Percentiles rank a stretch among this genome's conserved stretches.
Conservation (phyloP, 1,140 invertebrate species). For the Calycopis cecrops region DNA sequence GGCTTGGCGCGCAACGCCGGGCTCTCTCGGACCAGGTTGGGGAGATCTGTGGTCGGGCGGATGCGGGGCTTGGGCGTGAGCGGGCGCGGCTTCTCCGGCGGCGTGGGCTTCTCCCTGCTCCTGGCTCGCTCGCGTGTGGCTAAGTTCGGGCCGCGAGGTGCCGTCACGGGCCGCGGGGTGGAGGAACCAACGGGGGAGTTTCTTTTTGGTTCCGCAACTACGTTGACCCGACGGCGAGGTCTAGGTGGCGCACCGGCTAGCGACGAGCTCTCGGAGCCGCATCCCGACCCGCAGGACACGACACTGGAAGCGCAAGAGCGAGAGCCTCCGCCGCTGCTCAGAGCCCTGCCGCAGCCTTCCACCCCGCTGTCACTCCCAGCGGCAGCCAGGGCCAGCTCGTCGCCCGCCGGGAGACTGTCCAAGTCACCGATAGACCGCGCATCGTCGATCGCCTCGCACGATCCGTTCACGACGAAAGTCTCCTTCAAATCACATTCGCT, state of each 20-base stretch:
- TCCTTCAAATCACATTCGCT: constrained; percentile 42
- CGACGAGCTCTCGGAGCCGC: constrained; percentile 85
- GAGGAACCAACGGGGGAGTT: constrained; percentile 59
- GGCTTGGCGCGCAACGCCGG: constrained; percentile 71
- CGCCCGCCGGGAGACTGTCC: constrained; percentile 58
- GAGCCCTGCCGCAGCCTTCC: constrained; percentile 81
- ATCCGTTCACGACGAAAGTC: constrained; percentile 42
- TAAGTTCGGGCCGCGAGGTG: constrained; percentile 69
- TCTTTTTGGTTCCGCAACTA: constrained; percentile 56
- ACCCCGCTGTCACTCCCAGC: constrained; percentile 88
- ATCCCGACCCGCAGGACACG: constrained; percentile 84
- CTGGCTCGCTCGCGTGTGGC: constrained; percentile 72
- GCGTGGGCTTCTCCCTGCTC: constrained; percentile 72
- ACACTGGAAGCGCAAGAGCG: constrained; percentile 84
- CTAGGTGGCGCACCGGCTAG: constrained; percentile 64
- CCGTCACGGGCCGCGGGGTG: constrained; percentile 74
- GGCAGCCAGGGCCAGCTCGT: constrained; percentile 57
- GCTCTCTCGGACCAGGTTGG: constrained; percentile 71
- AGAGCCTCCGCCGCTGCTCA: constrained; percentile 77
- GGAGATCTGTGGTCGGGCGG: constrained; percentile 69
- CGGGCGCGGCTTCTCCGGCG: constrained; percentile 54
- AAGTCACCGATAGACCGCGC: constrained; percentile 55
- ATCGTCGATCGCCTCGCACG: constrained; percentile 56
- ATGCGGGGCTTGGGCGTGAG: constrained; percentile 77
- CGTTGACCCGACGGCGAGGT: constrained; percentile 58